Conservation (phyloP, 2,888 invertebrate species). For the Alcis repandata region DNA sequence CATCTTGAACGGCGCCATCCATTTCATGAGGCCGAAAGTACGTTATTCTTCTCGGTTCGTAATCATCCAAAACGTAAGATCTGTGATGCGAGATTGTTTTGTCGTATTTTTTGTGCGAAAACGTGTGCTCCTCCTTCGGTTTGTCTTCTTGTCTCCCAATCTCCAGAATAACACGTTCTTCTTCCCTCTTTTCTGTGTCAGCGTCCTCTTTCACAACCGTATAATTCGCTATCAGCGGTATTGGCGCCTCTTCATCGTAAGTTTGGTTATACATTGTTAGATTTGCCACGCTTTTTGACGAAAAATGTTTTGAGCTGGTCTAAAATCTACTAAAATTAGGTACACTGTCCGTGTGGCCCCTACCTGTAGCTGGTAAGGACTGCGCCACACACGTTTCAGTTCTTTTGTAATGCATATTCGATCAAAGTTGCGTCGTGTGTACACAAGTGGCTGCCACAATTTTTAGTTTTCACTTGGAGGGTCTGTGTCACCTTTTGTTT, state of each 20-base stretch:
- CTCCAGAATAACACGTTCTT: conserved; percentile 81
- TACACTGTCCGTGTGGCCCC: conserved; percentile 56
- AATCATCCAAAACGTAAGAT: conserved; percentile 80
- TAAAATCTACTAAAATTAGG: conserved; percentile 21
- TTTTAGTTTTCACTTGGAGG: conserved; percentile 70
- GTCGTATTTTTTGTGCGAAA: conserved; percentile 84
- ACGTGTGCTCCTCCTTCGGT: conserved; percentile 77
- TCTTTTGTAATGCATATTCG: conserved; percentile 84
- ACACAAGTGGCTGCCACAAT: conserved; percentile 78
- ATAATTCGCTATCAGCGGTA: conserved; percentile 77
- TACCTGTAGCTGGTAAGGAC: conserved; percentile 68
- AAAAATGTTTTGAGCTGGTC: conserved; percentile 25
- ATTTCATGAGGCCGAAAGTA: conserved; percentile 77
- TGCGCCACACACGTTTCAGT: conserved; percentile 76
- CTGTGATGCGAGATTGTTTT: conserved; percentile 82
- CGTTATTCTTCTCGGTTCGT: conserved; percentile 70
- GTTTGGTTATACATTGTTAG: conserved; percentile 71
- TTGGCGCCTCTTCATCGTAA: conserved; percentile 74
- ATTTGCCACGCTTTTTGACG: conserved; percentile 26
- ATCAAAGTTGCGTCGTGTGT: conserved; percentile 80
- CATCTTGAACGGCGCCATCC: conserved; percentile 64
- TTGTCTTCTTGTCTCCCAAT: conserved; percentile 82
- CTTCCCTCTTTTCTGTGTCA: conserved; percentile 69
- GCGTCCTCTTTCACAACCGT: conserved; percentile 71
- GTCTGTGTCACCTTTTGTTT: conserved; percentile 58